Percentiles rank a stretch among this genome's conserved stretches.
Conservation (phyloP, 2,113 vertebrate genomes). For the Heptranchias perlo region DNA sequence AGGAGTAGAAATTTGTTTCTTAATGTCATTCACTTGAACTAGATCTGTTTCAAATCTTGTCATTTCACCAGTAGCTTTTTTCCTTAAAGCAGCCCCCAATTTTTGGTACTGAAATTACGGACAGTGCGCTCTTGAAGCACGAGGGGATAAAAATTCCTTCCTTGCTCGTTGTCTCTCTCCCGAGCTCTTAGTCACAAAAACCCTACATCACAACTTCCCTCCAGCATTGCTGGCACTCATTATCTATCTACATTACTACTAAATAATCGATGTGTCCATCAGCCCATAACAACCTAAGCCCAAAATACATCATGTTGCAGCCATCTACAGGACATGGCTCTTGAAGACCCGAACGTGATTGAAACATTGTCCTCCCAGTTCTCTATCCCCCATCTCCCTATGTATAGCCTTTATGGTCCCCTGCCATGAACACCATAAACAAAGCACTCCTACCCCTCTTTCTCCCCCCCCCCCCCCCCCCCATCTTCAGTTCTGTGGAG, state of each 20-base stretch:
- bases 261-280: not conserved
- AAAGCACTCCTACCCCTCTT: too few relatives aligned
- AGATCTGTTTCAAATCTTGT: not conserved
- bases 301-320: not conserved
- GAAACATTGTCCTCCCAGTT: not conserved
- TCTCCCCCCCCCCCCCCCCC: not conserved
- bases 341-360: not conserved
- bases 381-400: too few relatives aligned
- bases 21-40: not conserved
- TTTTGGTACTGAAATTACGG: not conserved
- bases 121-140: too few relatives aligned
- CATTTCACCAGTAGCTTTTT: not conserved
- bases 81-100: not conserved
- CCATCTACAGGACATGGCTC: not conserved
- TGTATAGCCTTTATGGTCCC: too few relatives aligned
- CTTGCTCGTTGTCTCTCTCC: too few relatives aligned
- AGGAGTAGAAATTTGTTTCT: not conserved
- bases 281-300: too few relatives aligned
- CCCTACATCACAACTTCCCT: not conserved
- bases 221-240: not conserved
- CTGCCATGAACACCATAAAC: too few relatives aligned
- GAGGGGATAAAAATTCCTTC: too few relatives aligned
- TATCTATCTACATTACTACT: not conserved
- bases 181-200: not conserved
- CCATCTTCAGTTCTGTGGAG: not conserved